Conservation (phyloP, 2,888 invertebrate genomes). For the Zygogramma bicolorata region DNA sequence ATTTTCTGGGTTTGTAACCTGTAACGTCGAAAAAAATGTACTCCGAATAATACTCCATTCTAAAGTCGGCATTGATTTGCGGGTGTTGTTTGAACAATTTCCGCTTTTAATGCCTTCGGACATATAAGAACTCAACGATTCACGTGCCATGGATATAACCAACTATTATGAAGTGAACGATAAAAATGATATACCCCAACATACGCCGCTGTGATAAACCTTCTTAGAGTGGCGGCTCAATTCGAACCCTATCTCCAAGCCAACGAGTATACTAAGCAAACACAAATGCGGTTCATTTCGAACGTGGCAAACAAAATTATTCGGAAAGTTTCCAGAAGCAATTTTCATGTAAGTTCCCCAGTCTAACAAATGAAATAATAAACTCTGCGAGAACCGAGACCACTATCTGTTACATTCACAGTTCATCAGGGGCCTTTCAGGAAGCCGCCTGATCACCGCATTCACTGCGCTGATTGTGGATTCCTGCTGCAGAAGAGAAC, state of each 20-base stretch:
- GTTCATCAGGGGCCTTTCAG: constrained; percentile 62
- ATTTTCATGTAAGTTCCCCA: constrained; percentile 45
- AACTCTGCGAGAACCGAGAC: constrained; percentile 52
- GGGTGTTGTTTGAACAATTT: too few species aligned
- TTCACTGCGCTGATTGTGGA: constrained; percentile 57
- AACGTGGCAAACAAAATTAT: constrained; percentile 44
- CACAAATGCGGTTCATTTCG: constrained; percentile 45
- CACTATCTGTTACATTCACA: constrained; percentile 61
- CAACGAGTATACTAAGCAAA: constrained; percentile 33
- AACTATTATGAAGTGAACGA: too few species aligned
- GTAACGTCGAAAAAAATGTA: too few species aligned
- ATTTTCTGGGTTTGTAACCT: too few species aligned
- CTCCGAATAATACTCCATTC: too few species aligned
- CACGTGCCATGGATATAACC: too few species aligned
- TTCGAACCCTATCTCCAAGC: constrained; percentile 30
- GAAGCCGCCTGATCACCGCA: constrained; percentile 61
- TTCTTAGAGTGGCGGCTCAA: constrained; percentile 35
- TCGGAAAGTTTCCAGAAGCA: constrained; percentile 44
- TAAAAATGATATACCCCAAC: not conserved
- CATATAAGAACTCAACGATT: too few species aligned
- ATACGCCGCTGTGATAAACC: constrained; percentile 13
- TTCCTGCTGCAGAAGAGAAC: constrained; percentile 53
- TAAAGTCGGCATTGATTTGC: too few species aligned
- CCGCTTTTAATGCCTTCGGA: too few species aligned
- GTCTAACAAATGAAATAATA: constrained; percentile 46